Conservation (phyloP, 1,140 invertebrate genomes). For the Drosophila suzukii region DNA sequence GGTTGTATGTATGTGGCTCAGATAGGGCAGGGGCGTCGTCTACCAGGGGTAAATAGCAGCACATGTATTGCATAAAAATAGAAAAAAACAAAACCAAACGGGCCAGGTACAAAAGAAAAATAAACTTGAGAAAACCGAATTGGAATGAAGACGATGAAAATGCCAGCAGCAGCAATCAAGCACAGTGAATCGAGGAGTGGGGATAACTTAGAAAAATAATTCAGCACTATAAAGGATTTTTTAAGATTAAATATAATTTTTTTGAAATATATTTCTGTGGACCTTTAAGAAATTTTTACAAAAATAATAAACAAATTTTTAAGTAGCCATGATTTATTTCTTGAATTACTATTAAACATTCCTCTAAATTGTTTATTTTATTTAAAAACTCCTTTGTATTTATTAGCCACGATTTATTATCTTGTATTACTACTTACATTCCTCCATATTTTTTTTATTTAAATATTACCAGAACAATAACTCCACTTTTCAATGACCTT, state of each 20-base stretch:
- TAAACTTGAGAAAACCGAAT: slow-evolving; percentile 40
- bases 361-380: no score
- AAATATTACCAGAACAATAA: background rate
- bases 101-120: slow-evolving; percentile 44
- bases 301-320: no score
- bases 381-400: no score
- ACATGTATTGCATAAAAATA: slow-evolving; percentile 34
- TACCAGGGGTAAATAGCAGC: slow-evolving; percentile 29
- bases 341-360: no score
- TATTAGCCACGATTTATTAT: no score
- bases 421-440: no score
- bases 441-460: no score
- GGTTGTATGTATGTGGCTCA: background rate
- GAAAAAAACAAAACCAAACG: slow-evolving; percentile 34
- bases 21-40: slow-evolving; percentile 2
- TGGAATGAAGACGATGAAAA: slow-evolving; percentile 46
- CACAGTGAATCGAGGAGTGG: slow-evolving; percentile 2
- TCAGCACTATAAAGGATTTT: no score
- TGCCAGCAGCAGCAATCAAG: slow-evolving; percentile 24
- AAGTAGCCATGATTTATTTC: no score
- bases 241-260: no score
- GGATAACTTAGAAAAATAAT: background rate
- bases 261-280: no score
- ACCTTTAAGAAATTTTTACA: no score
- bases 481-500: background rate